Evolutionary conservation across 2,888 invertebrate species (phyloP).

Genomic region (Leptinotarsa tumamoca): DNA sequence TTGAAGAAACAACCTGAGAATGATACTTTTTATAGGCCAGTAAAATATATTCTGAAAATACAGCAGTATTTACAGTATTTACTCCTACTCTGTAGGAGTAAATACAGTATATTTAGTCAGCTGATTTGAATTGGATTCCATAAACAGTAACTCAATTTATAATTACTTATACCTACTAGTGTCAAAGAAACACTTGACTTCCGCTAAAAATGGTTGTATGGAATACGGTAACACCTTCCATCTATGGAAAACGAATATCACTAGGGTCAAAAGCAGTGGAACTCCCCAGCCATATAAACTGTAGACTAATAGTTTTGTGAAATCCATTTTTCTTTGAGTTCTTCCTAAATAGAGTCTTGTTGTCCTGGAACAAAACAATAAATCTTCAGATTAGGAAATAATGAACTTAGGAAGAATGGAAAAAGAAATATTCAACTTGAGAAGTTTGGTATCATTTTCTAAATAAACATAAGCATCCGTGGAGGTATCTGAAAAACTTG

Average conservation of each 20-base stretch:
- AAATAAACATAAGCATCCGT: no score
- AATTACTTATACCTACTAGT: slow-evolving; percentile 59
- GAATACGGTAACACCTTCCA: slow-evolving; percentile 65
- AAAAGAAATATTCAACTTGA: no score
- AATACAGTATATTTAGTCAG: no score
- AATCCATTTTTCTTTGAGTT: slow-evolving; percentile 67
- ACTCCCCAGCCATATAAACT: slow-evolving; percentile 80
- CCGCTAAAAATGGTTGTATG: slow-evolving; percentile 74
- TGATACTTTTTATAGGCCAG: no score
- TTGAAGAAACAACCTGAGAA: no score
- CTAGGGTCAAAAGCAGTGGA: slow-evolving; percentile 70
- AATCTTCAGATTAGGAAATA: neutral
- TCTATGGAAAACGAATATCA: slow-evolving; percentile 70
- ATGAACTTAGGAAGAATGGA: no score
- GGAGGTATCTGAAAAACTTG: no score
- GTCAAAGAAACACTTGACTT: slow-evolving; percentile 74
- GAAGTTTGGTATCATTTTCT: no score
- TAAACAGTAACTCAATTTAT: neutral
- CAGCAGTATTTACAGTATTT: no score
- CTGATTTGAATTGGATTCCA: no score
- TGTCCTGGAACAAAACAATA: slow-evolving; percentile 25
- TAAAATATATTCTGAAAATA: no score
- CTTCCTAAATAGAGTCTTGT: slow-evolving; percentile 60
- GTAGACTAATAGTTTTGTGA: slow-evolving; percentile 74
- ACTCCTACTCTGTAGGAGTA: no score